Conservation (phyloP, 2,888 invertebrate genomes). For the Diarsia rubi region DNA sequence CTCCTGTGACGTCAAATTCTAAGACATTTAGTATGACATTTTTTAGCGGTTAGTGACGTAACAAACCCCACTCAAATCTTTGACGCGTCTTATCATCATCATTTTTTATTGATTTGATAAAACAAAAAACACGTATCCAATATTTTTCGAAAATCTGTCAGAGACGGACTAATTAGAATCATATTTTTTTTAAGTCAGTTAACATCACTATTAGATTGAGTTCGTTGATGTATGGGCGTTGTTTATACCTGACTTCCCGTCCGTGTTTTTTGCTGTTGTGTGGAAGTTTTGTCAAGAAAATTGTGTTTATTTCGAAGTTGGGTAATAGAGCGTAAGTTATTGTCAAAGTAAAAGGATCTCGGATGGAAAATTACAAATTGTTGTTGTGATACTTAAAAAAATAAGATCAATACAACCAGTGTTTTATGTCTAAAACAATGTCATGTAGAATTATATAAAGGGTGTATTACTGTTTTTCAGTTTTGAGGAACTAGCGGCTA, state of each 20-base stretch:
- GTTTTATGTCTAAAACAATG: neutral
- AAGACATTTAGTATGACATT: too few relatives aligned
- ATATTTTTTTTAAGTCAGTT: too few relatives aligned
- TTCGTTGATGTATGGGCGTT: neutral
- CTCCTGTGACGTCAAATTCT: too few relatives aligned
- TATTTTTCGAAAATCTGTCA: too few relatives aligned
- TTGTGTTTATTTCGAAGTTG: constrained; percentile 5
- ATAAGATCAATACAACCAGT: neutral
- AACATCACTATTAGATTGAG: neutral
- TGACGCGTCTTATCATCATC: too few relatives aligned
- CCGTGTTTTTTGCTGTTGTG: neutral
- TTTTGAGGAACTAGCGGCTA: neutral
- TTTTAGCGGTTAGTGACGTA: too few relatives aligned
- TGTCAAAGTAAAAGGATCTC: neutral
- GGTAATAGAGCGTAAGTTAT: neutral
- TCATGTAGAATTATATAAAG: neutral
- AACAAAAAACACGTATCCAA: too few relatives aligned
- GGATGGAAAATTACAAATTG: neutral
- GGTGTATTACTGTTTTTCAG: neutral
- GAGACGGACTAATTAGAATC: too few relatives aligned
- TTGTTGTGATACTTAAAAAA: neutral
- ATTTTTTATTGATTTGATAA: too few relatives aligned
- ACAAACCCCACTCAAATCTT: too few relatives aligned
- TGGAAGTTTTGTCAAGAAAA: neutral
- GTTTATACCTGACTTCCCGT: neutral